These are phyloP conservation scores for Aphelinus atriplicis DNA, from an alignment of 1,140 invertebrate genomes.

Conservation along the genomic window DNA sequence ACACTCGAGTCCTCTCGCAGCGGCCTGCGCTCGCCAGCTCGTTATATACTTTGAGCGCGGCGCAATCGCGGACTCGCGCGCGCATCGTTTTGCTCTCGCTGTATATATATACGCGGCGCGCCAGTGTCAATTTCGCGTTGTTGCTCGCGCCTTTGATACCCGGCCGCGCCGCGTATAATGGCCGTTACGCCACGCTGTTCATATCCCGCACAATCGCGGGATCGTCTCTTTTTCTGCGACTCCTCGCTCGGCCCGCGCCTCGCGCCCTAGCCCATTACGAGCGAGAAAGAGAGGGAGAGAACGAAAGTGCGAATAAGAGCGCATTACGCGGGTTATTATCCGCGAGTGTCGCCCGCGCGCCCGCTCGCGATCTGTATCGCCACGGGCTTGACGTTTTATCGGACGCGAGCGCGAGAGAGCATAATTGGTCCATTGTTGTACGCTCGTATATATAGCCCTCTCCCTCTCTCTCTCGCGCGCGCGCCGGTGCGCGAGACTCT, in stretches of 20 bases:
- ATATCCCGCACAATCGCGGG: conserved; percentile 38
- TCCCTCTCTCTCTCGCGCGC: neutral
- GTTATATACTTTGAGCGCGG: conserved; percentile 26
- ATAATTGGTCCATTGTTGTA: conserved; percentile 55
- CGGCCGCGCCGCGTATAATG: conserved; percentile 44
- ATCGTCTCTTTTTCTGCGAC: neutral
- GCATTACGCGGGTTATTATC: conserved; percentile 45
- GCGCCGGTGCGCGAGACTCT: neutral
- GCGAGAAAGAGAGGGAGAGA: neutral
- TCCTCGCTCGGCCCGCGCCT: neutral
- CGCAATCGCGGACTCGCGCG: conserved; percentile 2
- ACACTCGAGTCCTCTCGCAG: neutral
- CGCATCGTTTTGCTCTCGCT: neutral
- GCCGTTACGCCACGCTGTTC: conserved; percentile 47
- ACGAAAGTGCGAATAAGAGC: conserved; percentile 30
- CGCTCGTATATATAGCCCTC: neutral
- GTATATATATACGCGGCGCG: too few species aligned
- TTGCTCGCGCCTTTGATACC: conserved; percentile 39
- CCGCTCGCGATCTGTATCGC: conserved; percentile 49
- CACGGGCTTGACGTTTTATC: conserved; percentile 50
- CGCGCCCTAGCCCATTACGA: neutral
- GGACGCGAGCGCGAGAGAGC: conserved; percentile 33
- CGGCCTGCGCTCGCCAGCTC: neutral
- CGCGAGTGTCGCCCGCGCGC: conserved; percentile 13
- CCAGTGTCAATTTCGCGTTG: conserved; percentile 18